Base-by-base conservation (phyloP, 2,888 invertebrate species). In the Vannuccia rotundouncinata region DNA sequence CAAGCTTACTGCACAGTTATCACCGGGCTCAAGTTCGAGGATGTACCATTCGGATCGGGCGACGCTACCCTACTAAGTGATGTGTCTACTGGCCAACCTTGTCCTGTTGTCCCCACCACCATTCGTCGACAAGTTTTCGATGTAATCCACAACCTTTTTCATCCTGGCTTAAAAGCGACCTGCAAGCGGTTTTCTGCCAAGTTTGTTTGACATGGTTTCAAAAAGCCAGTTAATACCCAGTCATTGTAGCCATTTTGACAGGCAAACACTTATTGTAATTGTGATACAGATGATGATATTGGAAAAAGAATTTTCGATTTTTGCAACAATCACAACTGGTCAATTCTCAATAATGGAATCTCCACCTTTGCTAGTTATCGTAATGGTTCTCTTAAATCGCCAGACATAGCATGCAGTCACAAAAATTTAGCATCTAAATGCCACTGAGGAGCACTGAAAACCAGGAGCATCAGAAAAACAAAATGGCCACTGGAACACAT, bases 71-170 rank as follows among this genome's bases (percentile, higher is more conserved):
- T 29, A 31, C 22, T 28, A 31, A 17, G 77, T 82, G 31, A 82
- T 76, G 29, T 59, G 59, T 29, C 78, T 82, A 29, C 45, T 81
- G 81, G 29, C 60, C 73, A 28, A 31, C 78, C 81, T 13, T 31
- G 82, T 0, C 83, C 81, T 22, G 81, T 82, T 59, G 59, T 82
- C 5, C 30, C 82, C n/a, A 29, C 78, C 59, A 29, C 79, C 1
- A 30, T 83, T 27, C 74, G 30, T 13, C 77, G 25, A 0, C 73
- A 31, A 2, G 59, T 77, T 31, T 77, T 77, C 45, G 22, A 27
- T 28, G 22, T 45, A 27, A 22, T 82, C 27, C 31, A 81, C 22
- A 22, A 77, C 59, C 59, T 79, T 79, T 31, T 31, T 13, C 75
- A 79, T 80, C 81, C 79, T 17, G 45, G 45, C 45, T 10, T 45